A percentile compares a stretch with the other conserved stretches of the same genome.
Conservation (phyloP, 2,888 invertebrate genomes). For the Dione vanillae region DNA sequence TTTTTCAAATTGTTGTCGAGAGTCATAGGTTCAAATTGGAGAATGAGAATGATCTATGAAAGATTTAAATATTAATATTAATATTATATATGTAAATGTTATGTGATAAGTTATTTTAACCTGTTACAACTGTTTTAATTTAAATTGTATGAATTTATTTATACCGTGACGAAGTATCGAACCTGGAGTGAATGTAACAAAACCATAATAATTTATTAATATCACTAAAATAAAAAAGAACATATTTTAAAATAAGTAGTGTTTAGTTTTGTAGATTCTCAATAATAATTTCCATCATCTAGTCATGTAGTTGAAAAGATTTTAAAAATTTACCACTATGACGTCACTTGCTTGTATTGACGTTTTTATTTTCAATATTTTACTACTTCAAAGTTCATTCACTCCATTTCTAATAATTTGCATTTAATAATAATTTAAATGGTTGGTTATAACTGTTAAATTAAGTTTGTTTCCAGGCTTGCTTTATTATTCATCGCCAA, state of each 20-base stretch:
- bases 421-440: constrained; percentile 59
- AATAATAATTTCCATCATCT: no score
- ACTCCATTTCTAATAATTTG: constrained; percentile 64
- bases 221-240: background rate
- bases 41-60: no score
- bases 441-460: constrained; percentile 46
- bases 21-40: no score
- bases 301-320: background rate
- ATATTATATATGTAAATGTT: no score
- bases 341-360: background rate
- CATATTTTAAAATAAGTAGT: background rate
- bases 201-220: background rate
- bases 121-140: no score
- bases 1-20: no score
- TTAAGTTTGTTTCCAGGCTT: constrained; percentile 64
- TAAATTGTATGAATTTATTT: background rate
- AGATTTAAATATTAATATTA: no score
- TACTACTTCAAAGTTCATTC: constrained; percentile 47
- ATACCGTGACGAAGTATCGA: constrained; percentile 40
- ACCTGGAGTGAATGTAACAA: constrained; percentile 39
- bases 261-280: no score
- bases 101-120: no score
- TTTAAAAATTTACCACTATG: background rate
- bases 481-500: constrained; percentile 60
- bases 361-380: background rate